Conservation (phyloP, 2,888 invertebrate genomes). For the Nasonia oneida region DNA sequence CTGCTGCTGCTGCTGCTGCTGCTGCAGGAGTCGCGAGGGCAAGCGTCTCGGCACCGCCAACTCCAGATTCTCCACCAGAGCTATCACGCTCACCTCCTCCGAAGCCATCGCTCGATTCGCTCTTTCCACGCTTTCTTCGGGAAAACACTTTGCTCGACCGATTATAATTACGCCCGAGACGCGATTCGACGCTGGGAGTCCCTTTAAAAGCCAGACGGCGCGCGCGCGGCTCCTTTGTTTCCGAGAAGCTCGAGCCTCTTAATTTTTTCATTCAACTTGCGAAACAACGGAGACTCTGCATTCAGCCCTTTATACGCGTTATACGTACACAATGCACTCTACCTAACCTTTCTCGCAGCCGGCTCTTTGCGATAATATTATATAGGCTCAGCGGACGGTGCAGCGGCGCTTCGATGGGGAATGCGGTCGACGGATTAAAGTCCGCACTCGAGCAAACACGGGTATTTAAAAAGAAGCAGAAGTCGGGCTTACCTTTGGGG, state of each 20-base stretch:
- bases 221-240: constrained; percentile 19
- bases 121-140: background rate
- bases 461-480: background rate
- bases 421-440: background rate
- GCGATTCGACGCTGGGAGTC: background rate
- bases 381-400: background rate
- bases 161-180: background rate
- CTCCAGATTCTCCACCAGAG: constrained; percentile 59
- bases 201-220: background rate
- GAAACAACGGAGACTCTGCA: constrained; percentile 40
- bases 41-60: constrained; percentile 45
- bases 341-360: background rate
- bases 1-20: constrained; percentile 17
- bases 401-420: background rate
- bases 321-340: background rate
- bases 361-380: background rate
- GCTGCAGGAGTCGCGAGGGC: constrained; percentile 15
- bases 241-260: background rate
- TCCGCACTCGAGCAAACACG: background rate
- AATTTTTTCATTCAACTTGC: constrained; percentile 12
- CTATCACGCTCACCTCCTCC: constrained; percentile 59
- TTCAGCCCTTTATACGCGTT: background rate
- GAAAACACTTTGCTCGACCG: constrained; percentile 5
- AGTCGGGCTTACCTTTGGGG: background rate
- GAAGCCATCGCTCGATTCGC: constrained; percentile 20